phyloP scores from a whole-genome alignment of 2,888 invertebrate species.

The Callosobruchus maculatus region DNA sequence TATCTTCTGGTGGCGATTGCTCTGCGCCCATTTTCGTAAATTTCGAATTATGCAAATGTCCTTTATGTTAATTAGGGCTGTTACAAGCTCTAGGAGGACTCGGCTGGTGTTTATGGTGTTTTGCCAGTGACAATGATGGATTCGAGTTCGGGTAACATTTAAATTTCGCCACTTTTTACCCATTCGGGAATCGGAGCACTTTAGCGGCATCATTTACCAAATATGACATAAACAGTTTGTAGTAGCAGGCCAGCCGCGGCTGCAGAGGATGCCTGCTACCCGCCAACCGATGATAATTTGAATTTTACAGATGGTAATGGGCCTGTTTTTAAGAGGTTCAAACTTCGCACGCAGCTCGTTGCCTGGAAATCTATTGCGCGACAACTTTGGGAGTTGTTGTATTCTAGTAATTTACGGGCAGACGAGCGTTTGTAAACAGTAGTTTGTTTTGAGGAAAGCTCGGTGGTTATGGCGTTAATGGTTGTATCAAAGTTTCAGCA shows the following conservation, averaged over 20 bases:
- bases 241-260: slow-evolving; percentile 9
- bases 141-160: slow-evolving; percentile 33
- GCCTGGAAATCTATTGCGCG: not conserved
- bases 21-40: slow-evolving; percentile 23
- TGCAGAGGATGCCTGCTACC: not conserved
- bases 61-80: slow-evolving; percentile 40
- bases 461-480: not conserved
- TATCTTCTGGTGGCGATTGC: not conserved
- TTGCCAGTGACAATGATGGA: slow-evolving; percentile 36
- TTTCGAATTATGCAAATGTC: slow-evolving; percentile 39
- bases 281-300: slow-evolving; percentile 13
- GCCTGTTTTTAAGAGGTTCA: slow-evolving; percentile 19
- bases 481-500: not conserved
- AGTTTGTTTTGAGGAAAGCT: not conserved
- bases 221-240: slow-evolving; percentile 36
- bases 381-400: not conserved
- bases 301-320: slow-evolving; percentile 27
- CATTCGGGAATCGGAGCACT: slow-evolving; percentile 23
- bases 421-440: not conserved
- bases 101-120: slow-evolving; percentile 27
- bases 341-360: slow-evolving; percentile 12
- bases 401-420: not conserved
- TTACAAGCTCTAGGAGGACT: slow-evolving; percentile 40
- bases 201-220: slow-evolving; percentile 29
- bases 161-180: slow-evolving; percentile 37